Base-by-base conservation (phyloP, 1,140 invertebrate species). In the Pseudomyrmex gracilis region DNA sequence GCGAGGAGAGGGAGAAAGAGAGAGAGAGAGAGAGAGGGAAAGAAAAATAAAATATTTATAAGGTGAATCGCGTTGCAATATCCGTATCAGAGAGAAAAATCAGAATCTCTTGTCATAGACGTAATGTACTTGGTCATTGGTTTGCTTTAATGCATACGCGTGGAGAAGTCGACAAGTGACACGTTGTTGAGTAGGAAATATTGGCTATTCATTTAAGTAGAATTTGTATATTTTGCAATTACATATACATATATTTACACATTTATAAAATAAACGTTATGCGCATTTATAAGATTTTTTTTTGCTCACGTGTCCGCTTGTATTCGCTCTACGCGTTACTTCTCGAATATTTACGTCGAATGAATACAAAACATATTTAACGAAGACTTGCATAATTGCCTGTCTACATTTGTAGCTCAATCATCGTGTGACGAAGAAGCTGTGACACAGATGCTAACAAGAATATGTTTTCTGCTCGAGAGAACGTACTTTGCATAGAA, bases 391-490 rank as follows among this genome's bases (percentile, higher is more conserved):
- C 13, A 70, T 80, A 22, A 24, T 67, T 55, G 49, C n/a, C 24
- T 12, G 15, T 15, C 10, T 17, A n/a, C 10, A 10, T 60, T 4
- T 49, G 5, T 15, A 12, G 8, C 10, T 43, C 34, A 15, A 43
- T 70, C 34, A 10, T 15, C 20, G 53, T 15, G 55, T 13, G 3
- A 3, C 15, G 10, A 17, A 24, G 10, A 43, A 55, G 13, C 15
- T 43, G 10, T 43, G 10, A 4, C 15, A n/a, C 24, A 45, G 34
- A 34, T 60, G n/a, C 22, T 71, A 51, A 86, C 71, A 45, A 53
- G 10, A 83, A 47, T 17, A 66, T 71, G 45, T 45, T 63, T 61
- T 74, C 67, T n/a, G 7, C 43, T 47, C 24, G 22, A 24, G 43
- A 10, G 22, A 47, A 78, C 5, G 5, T 34, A 34, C 20, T 24